A percentile compares a stretch with the other conserved stretches of the same genome.
Conservation (phyloP, 2,888 invertebrate species). For the Aproaerema taeniolella region DNA sequence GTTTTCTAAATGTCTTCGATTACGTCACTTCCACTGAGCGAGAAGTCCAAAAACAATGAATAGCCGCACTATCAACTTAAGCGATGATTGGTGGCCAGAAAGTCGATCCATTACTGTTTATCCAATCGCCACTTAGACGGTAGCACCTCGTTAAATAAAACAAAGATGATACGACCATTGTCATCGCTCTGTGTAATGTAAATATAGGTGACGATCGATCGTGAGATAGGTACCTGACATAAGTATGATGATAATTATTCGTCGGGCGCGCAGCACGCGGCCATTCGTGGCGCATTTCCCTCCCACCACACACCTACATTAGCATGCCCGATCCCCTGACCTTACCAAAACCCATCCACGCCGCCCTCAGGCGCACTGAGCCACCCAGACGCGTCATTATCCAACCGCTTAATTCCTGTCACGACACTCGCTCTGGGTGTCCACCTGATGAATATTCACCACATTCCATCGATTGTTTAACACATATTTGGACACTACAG, state of each 20-base stretch:
- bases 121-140: constrained; percentile 54
- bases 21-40: no score
- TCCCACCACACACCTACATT: constrained; percentile 69
- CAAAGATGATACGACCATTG: constrained; percentile 54
- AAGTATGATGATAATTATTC: constrained; percentile 71
- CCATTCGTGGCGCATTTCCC: constrained; percentile 68
- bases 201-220: constrained; percentile 71
- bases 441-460: constrained; percentile 74
- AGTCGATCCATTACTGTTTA: constrained; percentile 33
- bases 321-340: constrained; percentile 61
- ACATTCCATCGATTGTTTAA: constrained; percentile 70
- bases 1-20: no score
- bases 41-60: no score
- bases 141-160: constrained; percentile 53
- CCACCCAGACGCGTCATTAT: constrained; percentile 68
- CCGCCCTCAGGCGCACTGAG: constrained; percentile 57
- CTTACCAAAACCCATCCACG: constrained; percentile 59
- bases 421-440: constrained; percentile 71
- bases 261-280: constrained; percentile 55
- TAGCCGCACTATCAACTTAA: constrained; percentile 7
- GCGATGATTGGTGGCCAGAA: constrained; percentile 17
- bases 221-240: constrained; percentile 55
- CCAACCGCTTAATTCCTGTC: constrained; percentile 69
- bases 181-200: constrained; percentile 62
- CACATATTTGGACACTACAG: constrained; percentile 73